These are phyloP conservation scores for Trematocara macrostoma DNA, from an alignment of 2,113 vertebrate genomes.

Conservation along the genomic window DNA sequence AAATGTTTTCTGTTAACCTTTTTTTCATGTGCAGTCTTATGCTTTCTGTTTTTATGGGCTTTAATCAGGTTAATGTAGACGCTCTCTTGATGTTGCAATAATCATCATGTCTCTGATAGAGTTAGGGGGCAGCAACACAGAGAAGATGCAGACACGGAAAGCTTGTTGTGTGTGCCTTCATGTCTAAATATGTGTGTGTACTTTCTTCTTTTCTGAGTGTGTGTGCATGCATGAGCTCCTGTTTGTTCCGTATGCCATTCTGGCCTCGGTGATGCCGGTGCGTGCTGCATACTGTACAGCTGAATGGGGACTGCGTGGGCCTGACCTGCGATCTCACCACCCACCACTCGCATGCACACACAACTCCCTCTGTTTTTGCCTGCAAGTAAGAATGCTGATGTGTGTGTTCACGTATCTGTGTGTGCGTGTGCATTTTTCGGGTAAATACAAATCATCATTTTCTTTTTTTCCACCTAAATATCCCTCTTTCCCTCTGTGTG, in stretches of 20 bases:
- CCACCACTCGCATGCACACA: slow-evolving; percentile 44
- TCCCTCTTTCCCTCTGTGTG: background rate
- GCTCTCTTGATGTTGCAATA: background rate
- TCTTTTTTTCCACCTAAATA: background rate
- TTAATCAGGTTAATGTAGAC: background rate
- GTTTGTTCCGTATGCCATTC: slow-evolving; percentile 61
- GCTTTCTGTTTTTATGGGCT: background rate
- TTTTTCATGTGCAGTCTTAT: background rate
- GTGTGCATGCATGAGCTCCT: slow-evolving; percentile 9
- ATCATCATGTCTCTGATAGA: background rate
- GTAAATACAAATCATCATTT: slow-evolving; percentile 28
- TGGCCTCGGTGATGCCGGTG: slow-evolving; percentile 40
- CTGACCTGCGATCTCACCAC: slow-evolving; percentile 61
- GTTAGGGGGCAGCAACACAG: slow-evolving; percentile 9
- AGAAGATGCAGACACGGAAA: background rate
- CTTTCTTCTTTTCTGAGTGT: background rate
- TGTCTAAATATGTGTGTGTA: background rate
- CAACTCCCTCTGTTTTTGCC: slow-evolving; percentile 44
- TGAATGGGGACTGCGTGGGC: slow-evolving; percentile 73
- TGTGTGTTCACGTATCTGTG: background rate
- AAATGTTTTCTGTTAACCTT: background rate
- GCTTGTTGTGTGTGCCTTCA: background rate
- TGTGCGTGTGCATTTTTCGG: background rate
- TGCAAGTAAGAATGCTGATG: slow-evolving; percentile 15
- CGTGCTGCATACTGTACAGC: slow-evolving; percentile 56